Conservation (phyloP, 2,888 invertebrate genomes). For the Stenodema calcarata region DNA sequence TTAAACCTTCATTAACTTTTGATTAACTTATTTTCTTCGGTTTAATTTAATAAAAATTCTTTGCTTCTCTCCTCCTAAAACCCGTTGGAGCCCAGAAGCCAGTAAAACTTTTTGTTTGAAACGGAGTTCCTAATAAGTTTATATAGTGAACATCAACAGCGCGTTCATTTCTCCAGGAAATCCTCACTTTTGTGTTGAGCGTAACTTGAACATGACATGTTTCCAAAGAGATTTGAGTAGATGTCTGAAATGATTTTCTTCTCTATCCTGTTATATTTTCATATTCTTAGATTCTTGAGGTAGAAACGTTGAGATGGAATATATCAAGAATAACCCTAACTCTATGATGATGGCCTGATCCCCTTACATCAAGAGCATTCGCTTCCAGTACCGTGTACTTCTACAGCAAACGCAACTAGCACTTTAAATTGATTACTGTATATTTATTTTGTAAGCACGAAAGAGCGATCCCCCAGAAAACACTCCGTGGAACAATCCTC, state of each 20-base stretch:
- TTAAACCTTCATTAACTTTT: constrained; percentile 8
- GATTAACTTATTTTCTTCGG: constrained; percentile 5
- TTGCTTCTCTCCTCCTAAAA: neutral
- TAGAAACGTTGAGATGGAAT: too few species aligned
- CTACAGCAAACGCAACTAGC: too few species aligned
- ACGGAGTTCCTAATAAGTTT: neutral
- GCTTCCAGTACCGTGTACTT: too few species aligned
- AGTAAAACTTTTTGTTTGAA: neutral
- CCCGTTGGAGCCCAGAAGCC: neutral
- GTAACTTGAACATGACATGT: neutral
- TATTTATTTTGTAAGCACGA: too few species aligned
- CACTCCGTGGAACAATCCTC: too few species aligned
- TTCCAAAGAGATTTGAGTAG: neutral
- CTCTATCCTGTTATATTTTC: neutral
- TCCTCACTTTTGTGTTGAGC: neutral
- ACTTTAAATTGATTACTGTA: too few species aligned
- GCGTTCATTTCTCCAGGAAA: neutral
- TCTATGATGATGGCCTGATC: too few species aligned
- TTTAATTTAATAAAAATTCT: constrained; percentile 21
- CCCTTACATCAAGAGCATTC: too few species aligned
- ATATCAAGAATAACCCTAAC: too few species aligned
- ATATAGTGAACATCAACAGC: neutral
- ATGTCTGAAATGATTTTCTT: neutral
- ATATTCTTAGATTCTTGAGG: too few species aligned
- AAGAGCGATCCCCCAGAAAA: too few species aligned